Percentiles rank a stretch among this genome's conserved stretches.
Evolutionary conservation across 2,113 vertebrate genomes (phyloP).

Genomic region (Aldabrachelys gigantea): DNA sequence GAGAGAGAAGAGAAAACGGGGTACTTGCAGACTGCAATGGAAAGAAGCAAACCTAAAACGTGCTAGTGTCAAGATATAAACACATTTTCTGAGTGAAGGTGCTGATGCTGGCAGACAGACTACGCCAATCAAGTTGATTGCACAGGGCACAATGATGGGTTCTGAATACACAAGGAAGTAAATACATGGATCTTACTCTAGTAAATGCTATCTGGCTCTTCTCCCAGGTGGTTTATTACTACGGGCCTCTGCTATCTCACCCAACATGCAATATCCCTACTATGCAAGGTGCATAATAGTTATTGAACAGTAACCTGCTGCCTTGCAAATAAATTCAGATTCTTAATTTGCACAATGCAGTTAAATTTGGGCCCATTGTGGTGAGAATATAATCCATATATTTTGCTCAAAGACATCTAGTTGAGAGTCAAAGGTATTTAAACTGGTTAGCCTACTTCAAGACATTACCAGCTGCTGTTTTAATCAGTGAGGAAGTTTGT

Average conservation of each 20-base stretch:
- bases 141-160: not conserved
- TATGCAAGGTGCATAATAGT: not conserved
- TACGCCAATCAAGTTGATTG: not conserved
- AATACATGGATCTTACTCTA: not conserved
- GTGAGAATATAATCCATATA: not conserved
- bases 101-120: not conserved
- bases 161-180: not conserved
- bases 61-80: not conserved
- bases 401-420: not conserved
- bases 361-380: not conserved
- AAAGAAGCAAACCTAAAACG: not conserved
- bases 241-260: not conserved
- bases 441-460: constrained; percentile 11
- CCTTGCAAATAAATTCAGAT: not conserved
- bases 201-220: not conserved
- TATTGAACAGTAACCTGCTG: not conserved
- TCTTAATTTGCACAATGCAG: rapidly evolving
- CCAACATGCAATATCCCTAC: not conserved
- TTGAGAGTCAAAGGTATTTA: constrained; percentile 28
- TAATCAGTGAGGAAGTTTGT: constrained; percentile 9
- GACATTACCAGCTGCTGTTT: constrained; percentile 42
- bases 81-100: not conserved
- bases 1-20: not conserved
- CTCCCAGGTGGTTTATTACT: not conserved
- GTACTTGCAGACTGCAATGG: not conserved